Conservation (phyloP, 2,113 vertebrate genomes). For the Tapirus terrestris region DNA sequence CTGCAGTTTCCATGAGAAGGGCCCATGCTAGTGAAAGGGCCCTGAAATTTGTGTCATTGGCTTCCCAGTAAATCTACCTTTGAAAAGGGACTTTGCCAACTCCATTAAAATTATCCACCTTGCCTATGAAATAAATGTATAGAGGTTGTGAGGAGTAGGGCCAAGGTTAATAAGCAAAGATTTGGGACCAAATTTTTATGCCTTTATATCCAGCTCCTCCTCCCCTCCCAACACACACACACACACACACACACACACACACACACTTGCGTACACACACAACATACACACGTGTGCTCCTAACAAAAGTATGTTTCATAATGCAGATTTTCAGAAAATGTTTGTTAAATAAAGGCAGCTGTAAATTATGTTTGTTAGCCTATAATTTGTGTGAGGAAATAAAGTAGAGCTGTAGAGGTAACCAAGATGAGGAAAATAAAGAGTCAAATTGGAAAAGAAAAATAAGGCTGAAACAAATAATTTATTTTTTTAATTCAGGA, state of each 20-base stretch:
- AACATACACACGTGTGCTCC: not conserved
- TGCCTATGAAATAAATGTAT: not conserved
- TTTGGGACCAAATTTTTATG: not conserved
- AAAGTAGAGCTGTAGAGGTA: not conserved
- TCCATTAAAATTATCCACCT: not conserved
- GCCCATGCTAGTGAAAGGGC: not conserved
- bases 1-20: not conserved
- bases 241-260: accelerated
- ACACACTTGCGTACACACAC: not conserved
- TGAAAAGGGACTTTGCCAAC: not conserved
- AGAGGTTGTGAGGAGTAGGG: not conserved
- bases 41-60: not conserved
- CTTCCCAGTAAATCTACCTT: not conserved
- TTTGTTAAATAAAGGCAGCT: not conserved
- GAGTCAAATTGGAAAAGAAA: not conserved
- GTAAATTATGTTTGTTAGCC: not conserved
- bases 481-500: not conserved
- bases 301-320: not conserved
- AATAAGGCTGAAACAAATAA: not conserved
- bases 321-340: not conserved
- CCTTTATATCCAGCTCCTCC: not conserved
- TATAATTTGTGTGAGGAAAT: not conserved
- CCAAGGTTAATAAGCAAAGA: not conserved
- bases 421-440: not conserved
- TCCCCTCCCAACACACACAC: accelerated